Conservation (phyloP, 1,140 invertebrate species). For the Trichonephila inaurata region DNA sequence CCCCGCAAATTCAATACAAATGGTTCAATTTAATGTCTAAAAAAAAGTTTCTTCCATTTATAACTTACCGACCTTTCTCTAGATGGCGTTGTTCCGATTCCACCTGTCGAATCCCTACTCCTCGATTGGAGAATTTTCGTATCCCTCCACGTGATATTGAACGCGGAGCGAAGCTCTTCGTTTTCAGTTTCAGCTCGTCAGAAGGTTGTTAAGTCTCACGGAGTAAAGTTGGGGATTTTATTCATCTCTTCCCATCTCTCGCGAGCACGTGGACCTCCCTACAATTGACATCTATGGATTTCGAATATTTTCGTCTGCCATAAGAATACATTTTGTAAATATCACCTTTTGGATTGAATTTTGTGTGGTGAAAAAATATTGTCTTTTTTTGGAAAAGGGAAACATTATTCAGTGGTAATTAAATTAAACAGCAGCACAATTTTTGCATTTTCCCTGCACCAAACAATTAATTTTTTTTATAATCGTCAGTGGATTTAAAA, state of each 20-base stretch:
- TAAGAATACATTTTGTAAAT: neutral
- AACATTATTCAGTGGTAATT: neutral
- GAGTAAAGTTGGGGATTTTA: neutral
- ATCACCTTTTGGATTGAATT: neutral
- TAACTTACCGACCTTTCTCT: neutral
- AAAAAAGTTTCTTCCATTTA: neutral
- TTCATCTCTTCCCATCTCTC: neutral
- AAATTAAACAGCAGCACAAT: neutral
- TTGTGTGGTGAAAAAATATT: neutral
- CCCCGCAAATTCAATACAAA: no score
- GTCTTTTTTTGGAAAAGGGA: neutral
- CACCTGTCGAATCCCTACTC: conserved; percentile 50
- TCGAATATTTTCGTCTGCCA: neutral
- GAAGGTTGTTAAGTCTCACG: conserved; percentile 3
- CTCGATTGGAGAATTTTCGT: neutral
- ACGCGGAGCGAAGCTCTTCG: conserved; percentile 4
- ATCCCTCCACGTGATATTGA: conserved; percentile 46
- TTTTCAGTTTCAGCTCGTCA: conserved; percentile 32
- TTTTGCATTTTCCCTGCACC: neutral
- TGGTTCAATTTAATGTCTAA: no score
- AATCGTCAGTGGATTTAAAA: neutral
- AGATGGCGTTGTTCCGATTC: conserved; percentile 33
- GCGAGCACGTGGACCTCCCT: conserved; percentile 29
- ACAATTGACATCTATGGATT: neutral
- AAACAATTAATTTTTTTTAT: neutral